Base-by-base conservation (phyloP, 1,140 invertebrate genomes). In the Lethocerus indicus region DNA sequence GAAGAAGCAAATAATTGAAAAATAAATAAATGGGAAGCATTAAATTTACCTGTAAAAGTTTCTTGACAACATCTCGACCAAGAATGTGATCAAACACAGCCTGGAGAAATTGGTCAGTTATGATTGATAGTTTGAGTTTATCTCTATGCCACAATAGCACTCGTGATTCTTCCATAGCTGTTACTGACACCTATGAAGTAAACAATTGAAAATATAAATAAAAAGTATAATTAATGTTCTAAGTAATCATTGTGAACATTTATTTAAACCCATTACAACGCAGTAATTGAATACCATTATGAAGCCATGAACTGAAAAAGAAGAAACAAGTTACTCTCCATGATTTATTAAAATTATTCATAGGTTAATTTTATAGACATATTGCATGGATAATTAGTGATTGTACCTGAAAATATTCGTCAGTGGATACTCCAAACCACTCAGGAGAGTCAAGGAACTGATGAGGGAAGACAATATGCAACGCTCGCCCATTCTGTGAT, bases 391-490 rank as follows among this genome's bases (percentile, higher is more conserved):
- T n/a, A n/a, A n/a, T n/a, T n/a, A n/a, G n/a, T n/a, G n/a, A n/a
- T n/a, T n/a, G n/a, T 67, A 88, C 86, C 73, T 91, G 85, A 64
- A 87, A 90, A 62, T 74, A 85, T 62, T 90, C 86, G 63, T 87
- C 83, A 36, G 83, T 86, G 18, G 83, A 84, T 21, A 88, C 84
- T 52, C 84, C 84, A 67, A 89, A 89, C 83, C 84, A 93, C 71
- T 93, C 87, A 7, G 87, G 86, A 40, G 86, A 89, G 69, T 93
- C 87, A 54, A 92, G 75, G 69, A 92, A 91, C 67, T 93, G 87
- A 70, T 88, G 83, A 37, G 78, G 77, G 63, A 86, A 82, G 54
- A 93, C 83, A 62, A 87, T 82, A 67, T 92, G 87, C 28, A 91
- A 69, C 49, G 85, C 83, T 58, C 81, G 70, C 56, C 85, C 81